Percentiles rank a stretch among this genome's conserved stretches.
These are phyloP conservation scores for Sanderia malayensis DNA, from an alignment of 30 jellyfish, hydroid and myxozoan genomes.

Conservation along the genomic window DNA sequence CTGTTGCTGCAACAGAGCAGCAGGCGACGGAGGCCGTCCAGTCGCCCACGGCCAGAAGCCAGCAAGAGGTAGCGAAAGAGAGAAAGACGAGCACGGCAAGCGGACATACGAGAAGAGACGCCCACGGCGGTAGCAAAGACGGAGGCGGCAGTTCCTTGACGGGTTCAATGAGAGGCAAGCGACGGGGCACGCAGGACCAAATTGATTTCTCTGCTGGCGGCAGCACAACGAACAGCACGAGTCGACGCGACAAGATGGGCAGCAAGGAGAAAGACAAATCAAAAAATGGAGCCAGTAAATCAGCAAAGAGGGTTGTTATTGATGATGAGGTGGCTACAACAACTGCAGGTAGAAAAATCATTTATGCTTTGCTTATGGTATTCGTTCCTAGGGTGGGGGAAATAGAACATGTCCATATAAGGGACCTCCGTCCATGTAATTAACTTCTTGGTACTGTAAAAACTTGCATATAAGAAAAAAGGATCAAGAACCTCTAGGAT, in stretches of 20 bases:
- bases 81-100: slow-evolving; percentile 44
- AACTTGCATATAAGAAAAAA: too few species aligned
- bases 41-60: slow-evolving; percentile 24
- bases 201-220: slow-evolving; percentile 13
- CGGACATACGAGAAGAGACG: slow-evolving; percentile 28
- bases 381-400: too few species aligned
- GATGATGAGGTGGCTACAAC: slow-evolving; percentile 34
- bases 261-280: slow-evolving; percentile 39
- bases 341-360: neutral
- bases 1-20: slow-evolving; percentile 19
- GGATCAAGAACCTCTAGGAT: too few species aligned
- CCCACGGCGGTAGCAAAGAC: slow-evolving; percentile 26
- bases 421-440: too few species aligned
- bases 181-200: slow-evolving; percentile 46
- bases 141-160: slow-evolving; percentile 17
- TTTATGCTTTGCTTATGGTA: too few species aligned
- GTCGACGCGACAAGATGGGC: slow-evolving; percentile 15
- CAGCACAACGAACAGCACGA: slow-evolving; percentile 14
- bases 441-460: too few species aligned
- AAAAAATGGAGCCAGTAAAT: slow-evolving; percentile 43
- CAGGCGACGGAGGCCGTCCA: slow-evolving; percentile 31
- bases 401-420: too few species aligned
- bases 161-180: slow-evolving; percentile 29
- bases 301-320: slow-evolving; percentile 40
- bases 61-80: slow-evolving; percentile 10